These are phyloP conservation scores for Sebastolobus altivelis DNA, from an alignment of 2,797 vertebrate species.

Conservation along the genomic window DNA sequence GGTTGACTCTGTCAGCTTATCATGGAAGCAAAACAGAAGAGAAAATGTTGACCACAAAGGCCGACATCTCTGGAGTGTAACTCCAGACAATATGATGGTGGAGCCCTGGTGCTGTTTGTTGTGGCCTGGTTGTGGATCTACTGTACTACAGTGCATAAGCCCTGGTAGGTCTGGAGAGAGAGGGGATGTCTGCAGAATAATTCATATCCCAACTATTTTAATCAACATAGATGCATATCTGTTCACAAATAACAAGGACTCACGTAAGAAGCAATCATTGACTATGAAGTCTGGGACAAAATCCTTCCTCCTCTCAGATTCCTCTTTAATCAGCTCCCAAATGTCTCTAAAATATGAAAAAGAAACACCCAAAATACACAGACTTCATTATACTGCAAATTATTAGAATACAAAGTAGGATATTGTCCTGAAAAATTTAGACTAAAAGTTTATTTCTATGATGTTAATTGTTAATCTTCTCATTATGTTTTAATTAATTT, in stretches of 20 bases:
- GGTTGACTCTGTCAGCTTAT: constrained; percentile 69
- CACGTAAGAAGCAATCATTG: background rate
- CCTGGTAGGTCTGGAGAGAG: constrained; percentile 49
- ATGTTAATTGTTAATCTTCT: background rate
- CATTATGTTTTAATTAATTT: background rate
- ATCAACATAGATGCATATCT: constrained; percentile 6
- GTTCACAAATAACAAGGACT: constrained; percentile 9
- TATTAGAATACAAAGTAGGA: background rate
- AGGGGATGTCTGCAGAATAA: background rate
- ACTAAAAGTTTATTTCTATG: background rate
- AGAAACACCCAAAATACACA: background rate
- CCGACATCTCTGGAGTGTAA: constrained; percentile 37
- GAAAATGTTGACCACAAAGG: constrained; percentile 57
- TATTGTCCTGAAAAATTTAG: background rate
- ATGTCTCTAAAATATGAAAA: background rate
- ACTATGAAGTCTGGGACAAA: background rate
- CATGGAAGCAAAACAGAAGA: constrained; percentile 61
- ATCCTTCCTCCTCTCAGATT: background rate
- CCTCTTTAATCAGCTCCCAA: too few species aligned
- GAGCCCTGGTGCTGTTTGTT: constrained; percentile 38
- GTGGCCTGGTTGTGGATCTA: constrained; percentile 46
- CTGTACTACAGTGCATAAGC: constrained; percentile 23
- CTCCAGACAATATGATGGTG: constrained; percentile 42
- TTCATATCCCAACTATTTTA: background rate
- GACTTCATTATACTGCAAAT: background rate